Evolutionary conservation across 2,797 vertebrate species (phyloP).

Genomic region (Chelidonichthys spinosus): DNA sequence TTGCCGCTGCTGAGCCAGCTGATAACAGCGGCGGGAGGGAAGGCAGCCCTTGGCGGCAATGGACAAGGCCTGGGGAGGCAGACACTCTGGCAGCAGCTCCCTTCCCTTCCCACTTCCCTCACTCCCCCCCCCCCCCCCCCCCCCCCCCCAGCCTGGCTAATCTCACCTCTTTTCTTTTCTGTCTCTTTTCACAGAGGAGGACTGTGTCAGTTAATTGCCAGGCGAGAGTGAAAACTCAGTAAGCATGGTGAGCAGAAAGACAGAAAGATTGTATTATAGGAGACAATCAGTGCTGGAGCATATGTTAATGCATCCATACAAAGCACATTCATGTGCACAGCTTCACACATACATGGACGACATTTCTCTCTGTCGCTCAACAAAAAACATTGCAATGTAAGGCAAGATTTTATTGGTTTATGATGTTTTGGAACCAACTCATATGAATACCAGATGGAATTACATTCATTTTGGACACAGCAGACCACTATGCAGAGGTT

Average conservation of each 20-base stretch:
- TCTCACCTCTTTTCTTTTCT: conserved; percentile 79
- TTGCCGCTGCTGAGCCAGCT: conserved; percentile 88
- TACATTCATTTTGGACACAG: conserved; percentile 45
- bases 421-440: conserved; percentile 44
- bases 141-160: conserved; percentile 67
- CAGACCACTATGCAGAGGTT: conserved; percentile 26
- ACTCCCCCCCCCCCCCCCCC: conserved; percentile 54
- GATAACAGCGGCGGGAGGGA: conserved; percentile 87
- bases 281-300: conserved; percentile 20
- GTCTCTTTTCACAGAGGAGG: conserved; percentile 85
- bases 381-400: conserved; percentile 25
- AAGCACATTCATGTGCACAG: conserved; percentile 11
- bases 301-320: conserved; percentile 12
- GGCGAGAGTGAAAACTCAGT: conserved; percentile 76
- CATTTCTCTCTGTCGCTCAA: background rate
- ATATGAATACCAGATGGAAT: conserved; percentile 56
- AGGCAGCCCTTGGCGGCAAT: conserved; percentile 85
- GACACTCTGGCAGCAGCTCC: conserved; percentile 91
- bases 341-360: conserved; percentile 30
- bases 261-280: conserved; percentile 42
- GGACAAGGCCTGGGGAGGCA: conserved; percentile 89
- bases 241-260: conserved; percentile 45
- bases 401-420: conserved; percentile 36
- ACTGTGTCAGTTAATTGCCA: conserved; percentile 77
- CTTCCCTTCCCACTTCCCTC: conserved; percentile 78